phyloP scores from a whole-genome alignment of 2,797 vertebrate species.

The Heteromormyrus szaboi region DNA sequence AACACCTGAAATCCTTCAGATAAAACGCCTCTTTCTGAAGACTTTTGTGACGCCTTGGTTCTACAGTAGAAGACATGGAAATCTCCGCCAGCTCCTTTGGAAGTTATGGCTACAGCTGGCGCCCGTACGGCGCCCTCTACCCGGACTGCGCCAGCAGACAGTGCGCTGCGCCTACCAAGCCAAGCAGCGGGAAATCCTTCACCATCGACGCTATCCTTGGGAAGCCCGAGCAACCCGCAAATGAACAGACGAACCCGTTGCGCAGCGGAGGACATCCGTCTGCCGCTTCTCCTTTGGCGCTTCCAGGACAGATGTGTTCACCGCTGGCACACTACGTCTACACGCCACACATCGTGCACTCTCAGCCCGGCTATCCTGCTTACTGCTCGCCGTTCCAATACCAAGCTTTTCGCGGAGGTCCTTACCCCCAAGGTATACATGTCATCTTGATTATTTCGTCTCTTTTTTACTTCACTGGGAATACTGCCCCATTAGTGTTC shows the following conservation, averaged over 20 bases:
- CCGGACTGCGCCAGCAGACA: slow-evolving; percentile 40
- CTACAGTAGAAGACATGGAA: slow-evolving; percentile 53
- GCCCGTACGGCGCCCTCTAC: slow-evolving; percentile 50
- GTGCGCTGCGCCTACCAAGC: slow-evolving; percentile 41
- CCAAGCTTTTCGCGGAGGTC: slow-evolving; percentile 49
- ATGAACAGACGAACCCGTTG: slow-evolving; percentile 31
- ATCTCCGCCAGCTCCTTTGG: slow-evolving; percentile 42
- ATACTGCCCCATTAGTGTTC: not conserved
- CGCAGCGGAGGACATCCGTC: slow-evolving; percentile 40
- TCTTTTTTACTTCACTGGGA: not conserved
- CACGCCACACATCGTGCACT: slow-evolving; percentile 43
- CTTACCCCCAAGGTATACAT: slow-evolving; percentile 68
- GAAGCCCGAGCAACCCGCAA: slow-evolving; percentile 47
- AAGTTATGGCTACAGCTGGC: slow-evolving; percentile 44
- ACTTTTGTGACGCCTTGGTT: not conserved
- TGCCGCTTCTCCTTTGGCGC: slow-evolving; percentile 25
- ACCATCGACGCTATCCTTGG: slow-evolving; percentile 76
- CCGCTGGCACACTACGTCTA: slow-evolving; percentile 46
- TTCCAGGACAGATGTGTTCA: slow-evolving; percentile 43
- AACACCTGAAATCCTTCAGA: slow-evolving; percentile 1
- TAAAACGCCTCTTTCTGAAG: not conserved
- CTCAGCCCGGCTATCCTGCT: slow-evolving; percentile 54
- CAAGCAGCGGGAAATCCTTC: slow-evolving; percentile 62
- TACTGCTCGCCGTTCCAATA: slow-evolving; percentile 56
- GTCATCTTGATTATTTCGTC: not conserved